Conservation (phyloP, 2,888 invertebrate species). For the Digitonthophagus gazella region DNA sequence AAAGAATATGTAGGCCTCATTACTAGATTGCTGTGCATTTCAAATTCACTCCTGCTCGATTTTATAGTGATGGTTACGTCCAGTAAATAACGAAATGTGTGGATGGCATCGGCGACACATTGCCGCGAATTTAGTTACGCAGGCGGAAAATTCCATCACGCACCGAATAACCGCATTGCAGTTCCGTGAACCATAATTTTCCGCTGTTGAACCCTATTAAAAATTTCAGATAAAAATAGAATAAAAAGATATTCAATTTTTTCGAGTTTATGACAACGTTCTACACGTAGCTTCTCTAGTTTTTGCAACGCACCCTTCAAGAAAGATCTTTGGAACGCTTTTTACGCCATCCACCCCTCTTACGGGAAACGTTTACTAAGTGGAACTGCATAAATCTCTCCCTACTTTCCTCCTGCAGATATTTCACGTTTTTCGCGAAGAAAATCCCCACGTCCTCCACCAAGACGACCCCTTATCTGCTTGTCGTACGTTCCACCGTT, state of each 20-base stretch:
- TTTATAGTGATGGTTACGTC: not conserved
- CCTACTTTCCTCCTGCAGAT: not conserved
- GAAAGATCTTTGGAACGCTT: not conserved
- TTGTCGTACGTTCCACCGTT: not conserved
- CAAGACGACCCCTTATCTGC: not conserved
- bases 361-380: not conserved
- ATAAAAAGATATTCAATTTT: not conserved
- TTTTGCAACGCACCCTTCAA: not conserved
- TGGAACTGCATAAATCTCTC: not conserved
- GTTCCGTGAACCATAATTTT: not conserved
- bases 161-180: not conserved
- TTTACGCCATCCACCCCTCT: not conserved
- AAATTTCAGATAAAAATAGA: not conserved
- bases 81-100: not conserved
- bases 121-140: not conserved
- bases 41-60: not conserved
- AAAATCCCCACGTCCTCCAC: not conserved
- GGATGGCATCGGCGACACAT: not conserved
- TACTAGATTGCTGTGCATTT: not conserved
- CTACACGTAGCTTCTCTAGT: not conserved
- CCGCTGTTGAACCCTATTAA: not conserved
- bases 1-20: no score
- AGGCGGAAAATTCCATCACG: not conserved
- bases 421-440: not conserved
- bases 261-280: no score